phyloP scores from a whole-genome alignment of 2,113 vertebrate genomes.

The Picathartes gymnocephalus region DNA sequence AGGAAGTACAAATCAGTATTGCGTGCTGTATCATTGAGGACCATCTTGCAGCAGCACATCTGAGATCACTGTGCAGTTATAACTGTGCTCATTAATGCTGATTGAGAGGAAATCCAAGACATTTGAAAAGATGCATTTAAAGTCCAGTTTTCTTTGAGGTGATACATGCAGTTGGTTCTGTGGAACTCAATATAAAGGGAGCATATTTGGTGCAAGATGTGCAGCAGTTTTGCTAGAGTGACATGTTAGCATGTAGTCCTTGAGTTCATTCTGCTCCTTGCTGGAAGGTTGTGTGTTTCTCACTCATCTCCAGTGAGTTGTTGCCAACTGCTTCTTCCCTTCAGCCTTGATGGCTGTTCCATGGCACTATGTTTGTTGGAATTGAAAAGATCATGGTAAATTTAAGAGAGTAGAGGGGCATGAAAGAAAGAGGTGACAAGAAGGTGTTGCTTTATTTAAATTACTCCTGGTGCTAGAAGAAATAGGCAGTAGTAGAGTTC shows the following conservation, averaged over 20 bases:
- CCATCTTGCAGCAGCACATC: neutral
- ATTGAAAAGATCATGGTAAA: neutral
- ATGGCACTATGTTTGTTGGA: neutral
- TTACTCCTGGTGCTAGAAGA: neutral
- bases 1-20: neutral
- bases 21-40: neutral
- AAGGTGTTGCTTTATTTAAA: neutral
- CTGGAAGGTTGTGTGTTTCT: neutral
- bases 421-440: neutral
- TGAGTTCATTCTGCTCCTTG: neutral
- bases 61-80: neutral
- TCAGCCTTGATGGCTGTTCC: neutral
- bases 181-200: neutral
- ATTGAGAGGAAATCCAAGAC: neutral
- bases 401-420: neutral
- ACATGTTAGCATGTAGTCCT: neutral
- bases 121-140: neutral
- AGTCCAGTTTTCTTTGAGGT: neutral
- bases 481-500: neutral
- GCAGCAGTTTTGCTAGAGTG: neutral
- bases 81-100: neutral
- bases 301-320: neutral
- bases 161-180: neutral
- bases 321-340: neutral
- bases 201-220: neutral